phyloP scores from a whole-genome alignment of 2,888 invertebrate species.

The Tenodera sinensis region DNA sequence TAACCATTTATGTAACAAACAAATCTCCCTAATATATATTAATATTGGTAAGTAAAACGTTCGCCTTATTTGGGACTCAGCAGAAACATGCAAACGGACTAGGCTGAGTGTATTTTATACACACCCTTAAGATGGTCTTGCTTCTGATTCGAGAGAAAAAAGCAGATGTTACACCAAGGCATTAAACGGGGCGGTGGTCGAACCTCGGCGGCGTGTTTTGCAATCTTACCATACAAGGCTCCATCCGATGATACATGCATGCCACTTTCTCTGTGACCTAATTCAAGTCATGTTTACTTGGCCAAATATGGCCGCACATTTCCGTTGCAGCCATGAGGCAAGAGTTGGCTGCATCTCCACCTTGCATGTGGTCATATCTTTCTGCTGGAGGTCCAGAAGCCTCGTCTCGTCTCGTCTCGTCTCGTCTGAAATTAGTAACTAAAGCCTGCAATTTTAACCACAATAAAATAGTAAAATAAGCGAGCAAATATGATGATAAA shows the following conservation, averaged over 20 bases:
- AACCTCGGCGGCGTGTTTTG: not conserved
- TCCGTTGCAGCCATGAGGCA: not conserved
- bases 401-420: too few relatives aligned
- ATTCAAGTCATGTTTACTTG: not conserved
- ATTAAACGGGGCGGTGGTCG: not conserved
- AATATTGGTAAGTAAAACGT: too few relatives aligned
- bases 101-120: too few relatives aligned
- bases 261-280: not conserved
- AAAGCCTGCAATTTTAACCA: too few relatives aligned
- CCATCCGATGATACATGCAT: not conserved
- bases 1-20: too few relatives aligned
- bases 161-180: not conserved
- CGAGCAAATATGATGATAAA: too few relatives aligned
- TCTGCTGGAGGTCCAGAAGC: too few relatives aligned
- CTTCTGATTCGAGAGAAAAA: not conserved
- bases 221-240: not conserved
- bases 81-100: not conserved
- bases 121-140: not conserved
- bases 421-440: too few relatives aligned
- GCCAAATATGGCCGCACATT: not conserved
- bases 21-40: too few relatives aligned
- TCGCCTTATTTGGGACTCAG: too few relatives aligned
- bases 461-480: too few relatives aligned
- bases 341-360: not conserved
- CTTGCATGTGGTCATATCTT: not conserved